Evolutionary conservation across 2,888 invertebrate species (phyloP), one percentile per base, ranked within the genome.

Genomic region (Trachelus troglodyta): DNA sequence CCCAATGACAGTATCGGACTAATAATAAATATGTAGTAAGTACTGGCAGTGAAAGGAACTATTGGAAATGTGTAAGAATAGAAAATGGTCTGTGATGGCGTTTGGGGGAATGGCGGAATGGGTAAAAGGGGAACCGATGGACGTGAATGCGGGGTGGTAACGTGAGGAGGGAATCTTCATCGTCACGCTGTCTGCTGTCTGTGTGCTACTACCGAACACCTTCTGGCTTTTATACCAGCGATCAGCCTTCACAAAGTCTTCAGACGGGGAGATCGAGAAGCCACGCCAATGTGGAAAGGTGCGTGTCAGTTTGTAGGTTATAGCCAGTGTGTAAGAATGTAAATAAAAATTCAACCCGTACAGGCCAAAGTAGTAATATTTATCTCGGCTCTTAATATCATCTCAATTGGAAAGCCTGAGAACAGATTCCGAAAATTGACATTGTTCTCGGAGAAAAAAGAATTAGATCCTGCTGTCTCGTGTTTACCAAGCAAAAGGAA

Each of bases 161-260:
- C 71, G 80, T 79, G 83, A 82, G 85, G 85, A 83, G 83, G 80
- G 56, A 56, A 56, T 80, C 80, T 82, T 84, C 84, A 85, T 86
- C 85, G 88, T 88, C 87, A 87, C 86, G 86, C 86, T 86, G 88
- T 86, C 87, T 87, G 85, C 83, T 81, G 83, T 82, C 84, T 83
- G 83, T 82, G 84, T 77, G 23, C 69, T 34, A 34, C n/a, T 30
- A 37, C 75, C 23, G 23, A 23, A 56, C 56, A 9, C 9, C 56
- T 56, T 34, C 71, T 31, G 71, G 31, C 31, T 31, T 34, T 71
- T 56, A 56, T 56, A 23, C 12, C 71, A 12, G 31, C 75, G 37
- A 74, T 15, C 69, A n/a, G 15, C 56, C 56, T 23, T 56, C 56
- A 9, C 15, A 23, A 56, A 56, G 56, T 74, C 23, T 31, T 34